Evolutionary conservation across 2,888 invertebrate species (phyloP), one percentile per base, ranked within the genome.

Genomic region (Rhodophaea formosa): DNA sequence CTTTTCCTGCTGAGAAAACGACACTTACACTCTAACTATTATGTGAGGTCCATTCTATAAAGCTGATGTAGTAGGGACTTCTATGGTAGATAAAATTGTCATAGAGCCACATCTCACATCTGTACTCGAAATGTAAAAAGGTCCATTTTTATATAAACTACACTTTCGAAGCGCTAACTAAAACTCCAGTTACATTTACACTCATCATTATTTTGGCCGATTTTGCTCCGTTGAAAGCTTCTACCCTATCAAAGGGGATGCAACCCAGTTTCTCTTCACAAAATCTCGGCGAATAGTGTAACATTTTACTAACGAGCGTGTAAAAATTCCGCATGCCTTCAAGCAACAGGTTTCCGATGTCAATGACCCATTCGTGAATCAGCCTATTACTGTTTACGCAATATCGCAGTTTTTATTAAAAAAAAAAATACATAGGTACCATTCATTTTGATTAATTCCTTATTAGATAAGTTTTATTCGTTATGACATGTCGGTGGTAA

Each of bases 331-430:
- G 56, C 61, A 67, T 68, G 67, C 68, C 72, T 70, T 68, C 65
- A 70, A 77, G 66, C 67, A 83, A 85, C 86, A 71, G 83, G 87
- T 86, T 85, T 74, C 67, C 60, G 67, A 69, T 12, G 51, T 39
- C 71, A 83, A 60, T 85, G 86, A 87, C 84, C 88, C 65, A 72
- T 60, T 17, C 66, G 71, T 86, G 86, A 88, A 61, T 88, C 86
- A 88, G 61, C 65, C 59, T 57, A 46, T 57, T 59, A 58, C 59
- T 74, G 79, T 86, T 85, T 85, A 83, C 84, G 62, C 69, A 59
- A 78, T 69, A 35, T 29, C 15, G 29, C 16, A 44, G 10, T 44
- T 44, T 45, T 17, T 45, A 30, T 42, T 17, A 42, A 39, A 42
- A 17, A 10, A 29, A 8, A 47, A 17, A 10, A 47, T 17, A n/a